A percentile compares a stretch with the other conserved stretches of the same genome.
Evolutionary conservation across 2,113 vertebrate genomes (phyloP).

Genomic region (Petromus typicus): DNA sequence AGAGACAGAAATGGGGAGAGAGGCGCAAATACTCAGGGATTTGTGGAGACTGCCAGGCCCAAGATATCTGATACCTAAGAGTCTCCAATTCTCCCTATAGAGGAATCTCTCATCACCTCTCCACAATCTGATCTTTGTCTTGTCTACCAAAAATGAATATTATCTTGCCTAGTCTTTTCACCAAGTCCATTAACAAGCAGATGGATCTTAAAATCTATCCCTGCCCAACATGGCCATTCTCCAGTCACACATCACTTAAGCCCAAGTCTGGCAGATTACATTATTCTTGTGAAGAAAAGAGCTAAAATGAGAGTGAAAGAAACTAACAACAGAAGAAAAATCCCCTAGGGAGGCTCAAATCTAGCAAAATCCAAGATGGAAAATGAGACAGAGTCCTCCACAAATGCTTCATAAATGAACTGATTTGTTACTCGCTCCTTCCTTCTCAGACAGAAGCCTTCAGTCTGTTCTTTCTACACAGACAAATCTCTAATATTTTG

Average conservation of each 20-base stretch:
- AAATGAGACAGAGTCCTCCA: not conserved
- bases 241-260: constrained; percentile 62
- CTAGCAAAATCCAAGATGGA: not conserved
- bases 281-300: constrained; percentile 56
- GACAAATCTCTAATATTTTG: not conserved
- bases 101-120: constrained; percentile 77
- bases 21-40: constrained; percentile 47
- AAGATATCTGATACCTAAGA: constrained; percentile 60
- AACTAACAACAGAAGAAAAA: not conserved
- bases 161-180: constrained; percentile 71
- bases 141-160: constrained; percentile 54
- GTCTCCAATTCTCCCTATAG: constrained; percentile 33
- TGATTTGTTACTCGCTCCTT: not conserved
- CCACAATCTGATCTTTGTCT: constrained; percentile 72
- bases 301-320: constrained; percentile 12
- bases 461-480: not conserved
- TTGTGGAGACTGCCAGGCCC: constrained; percentile 65
- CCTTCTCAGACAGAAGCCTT: not conserved
- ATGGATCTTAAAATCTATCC: constrained; percentile 64
- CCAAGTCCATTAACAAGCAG: constrained; percentile 71
- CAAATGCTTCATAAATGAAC: not conserved
- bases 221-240: constrained; percentile 16
- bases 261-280: not conserved
- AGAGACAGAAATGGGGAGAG: constrained; percentile 53
- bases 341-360: not conserved